These are phyloP conservation scores for Calliopum simillimum DNA, from an alignment of 2,888 invertebrate genomes.

Conservation along the genomic window DNA sequence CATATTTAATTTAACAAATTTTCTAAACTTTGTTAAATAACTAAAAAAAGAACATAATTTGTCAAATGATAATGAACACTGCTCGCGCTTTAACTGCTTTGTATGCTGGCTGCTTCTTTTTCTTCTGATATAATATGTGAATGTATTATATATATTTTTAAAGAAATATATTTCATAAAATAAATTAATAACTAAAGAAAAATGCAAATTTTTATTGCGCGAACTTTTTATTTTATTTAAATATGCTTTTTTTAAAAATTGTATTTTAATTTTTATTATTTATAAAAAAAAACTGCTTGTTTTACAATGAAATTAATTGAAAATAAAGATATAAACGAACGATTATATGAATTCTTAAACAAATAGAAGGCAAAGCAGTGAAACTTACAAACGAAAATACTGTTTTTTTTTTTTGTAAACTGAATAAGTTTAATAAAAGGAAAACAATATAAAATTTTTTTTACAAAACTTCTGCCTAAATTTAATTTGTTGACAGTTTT, in stretches of 20 bases:
- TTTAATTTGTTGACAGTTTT: conserved; percentile 2
- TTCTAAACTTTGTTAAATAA: background rate
- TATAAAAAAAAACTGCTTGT: conserved; percentile 5
- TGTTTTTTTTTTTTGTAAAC: conserved; percentile 5
- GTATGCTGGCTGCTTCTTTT: conserved; percentile 3
- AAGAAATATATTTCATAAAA: conserved; percentile 24
- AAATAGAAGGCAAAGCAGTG: background rate
- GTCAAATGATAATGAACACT: background rate
- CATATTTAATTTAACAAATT: background rate
- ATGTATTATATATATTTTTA: conserved; percentile 24
- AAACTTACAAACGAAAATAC: background rate
- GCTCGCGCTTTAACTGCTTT: background rate
- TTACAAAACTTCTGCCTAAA: background rate
- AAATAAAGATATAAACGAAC: conserved; percentile 20
- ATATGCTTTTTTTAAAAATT: background rate
- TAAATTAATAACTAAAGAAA: background rate
- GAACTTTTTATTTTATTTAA: background rate
- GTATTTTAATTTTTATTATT: conserved; percentile 13
- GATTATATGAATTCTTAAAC: conserved; percentile 18
- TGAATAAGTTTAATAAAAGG: background rate
- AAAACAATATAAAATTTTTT: background rate
- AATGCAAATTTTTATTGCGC: background rate
- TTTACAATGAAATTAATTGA: background rate
- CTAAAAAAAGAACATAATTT: too few species aligned
- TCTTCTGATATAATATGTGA: background rate